These are phyloP conservation scores for Pheosia gnoma DNA, from an alignment of 2,888 invertebrate genomes.

Conservation along the genomic window DNA sequence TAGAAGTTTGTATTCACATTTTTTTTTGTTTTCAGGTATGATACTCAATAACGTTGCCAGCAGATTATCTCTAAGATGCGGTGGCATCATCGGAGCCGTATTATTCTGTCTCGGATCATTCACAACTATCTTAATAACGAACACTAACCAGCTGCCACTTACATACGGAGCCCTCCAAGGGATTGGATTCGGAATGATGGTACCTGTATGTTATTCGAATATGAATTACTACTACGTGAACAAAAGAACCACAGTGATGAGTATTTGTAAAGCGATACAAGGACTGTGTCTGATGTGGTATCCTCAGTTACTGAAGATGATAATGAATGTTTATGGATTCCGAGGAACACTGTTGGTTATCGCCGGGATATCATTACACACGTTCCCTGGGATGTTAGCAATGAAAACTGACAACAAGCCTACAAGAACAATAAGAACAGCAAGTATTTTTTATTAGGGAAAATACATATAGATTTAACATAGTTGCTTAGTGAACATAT, in stretches of 20 bases:
- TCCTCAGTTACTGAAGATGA: conserved; percentile 80
- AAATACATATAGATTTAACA: neutral
- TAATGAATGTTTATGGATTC: conserved; percentile 83
- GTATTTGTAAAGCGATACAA: conserved; percentile 84
- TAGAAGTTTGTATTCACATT: too few relatives aligned
- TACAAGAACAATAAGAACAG: conserved; percentile 51
- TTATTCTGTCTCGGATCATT: conserved; percentile 81
- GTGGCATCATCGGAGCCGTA: conserved; percentile 83
- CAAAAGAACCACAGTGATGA: conserved; percentile 85
- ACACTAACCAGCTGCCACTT: conserved; percentile 81
- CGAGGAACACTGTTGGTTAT: conserved; percentile 85
- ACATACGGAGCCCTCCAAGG: conserved; percentile 84
- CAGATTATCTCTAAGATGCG: conserved; percentile 77
- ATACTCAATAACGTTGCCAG: conserved; percentile 83
- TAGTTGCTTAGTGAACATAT: neutral
- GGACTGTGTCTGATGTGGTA: conserved; percentile 84
- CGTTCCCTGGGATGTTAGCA: conserved; percentile 83
- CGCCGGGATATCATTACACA: conserved; percentile 84
- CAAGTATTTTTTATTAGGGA: conserved; percentile 68
- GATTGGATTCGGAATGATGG: conserved; percentile 86
- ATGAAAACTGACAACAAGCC: conserved; percentile 70
- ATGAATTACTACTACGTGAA: conserved; percentile 86
- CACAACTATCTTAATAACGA: conserved; percentile 79
- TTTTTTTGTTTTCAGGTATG: conserved; percentile 72
- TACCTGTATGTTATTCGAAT: conserved; percentile 85